Percentiles rank a stretch among this genome's conserved stretches.
These are phyloP conservation scores for Lota lota DNA, from an alignment of 2,113 vertebrate genomes.

Conservation along the genomic window DNA sequence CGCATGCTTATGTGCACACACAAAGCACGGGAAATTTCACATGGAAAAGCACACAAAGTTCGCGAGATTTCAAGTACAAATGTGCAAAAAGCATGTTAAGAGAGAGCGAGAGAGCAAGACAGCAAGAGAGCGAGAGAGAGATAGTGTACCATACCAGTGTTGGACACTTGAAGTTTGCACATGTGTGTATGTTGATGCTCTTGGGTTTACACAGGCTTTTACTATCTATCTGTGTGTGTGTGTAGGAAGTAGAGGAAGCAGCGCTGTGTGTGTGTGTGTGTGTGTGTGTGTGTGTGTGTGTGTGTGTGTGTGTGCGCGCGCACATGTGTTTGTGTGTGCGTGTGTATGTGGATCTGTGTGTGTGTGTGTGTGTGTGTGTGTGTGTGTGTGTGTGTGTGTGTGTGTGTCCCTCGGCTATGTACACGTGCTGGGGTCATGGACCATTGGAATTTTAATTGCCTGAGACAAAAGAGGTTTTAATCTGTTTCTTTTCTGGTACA, in stretches of 20 bases:
- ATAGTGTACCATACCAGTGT: no score
- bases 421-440: slow-evolving; percentile 12
- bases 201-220: slow-evolving; percentile 6
- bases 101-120: background rate
- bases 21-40: no score
- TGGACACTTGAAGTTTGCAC: slow-evolving; percentile 27
- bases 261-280: background rate
- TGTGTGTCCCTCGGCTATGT: background rate
- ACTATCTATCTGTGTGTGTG: background rate
- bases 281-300: background rate
- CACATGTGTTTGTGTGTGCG: background rate
- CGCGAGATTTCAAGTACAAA: no score
- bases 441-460: slow-evolving; percentile 70
- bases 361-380: slow-evolving; percentile 3
- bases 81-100: no score
- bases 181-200: background rate
- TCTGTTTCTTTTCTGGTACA: slow-evolving; percentile 53
- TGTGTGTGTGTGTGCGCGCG: background rate
- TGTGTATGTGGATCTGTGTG: background rate
- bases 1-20: no score
- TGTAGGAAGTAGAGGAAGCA: no score
- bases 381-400: slow-evolving; percentile 8
- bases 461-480: slow-evolving; percentile 68
- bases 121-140: background rate
- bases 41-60: no score